Conservation (phyloP, 2,888 invertebrate species). For the Dichetophora obliterata region DNA sequence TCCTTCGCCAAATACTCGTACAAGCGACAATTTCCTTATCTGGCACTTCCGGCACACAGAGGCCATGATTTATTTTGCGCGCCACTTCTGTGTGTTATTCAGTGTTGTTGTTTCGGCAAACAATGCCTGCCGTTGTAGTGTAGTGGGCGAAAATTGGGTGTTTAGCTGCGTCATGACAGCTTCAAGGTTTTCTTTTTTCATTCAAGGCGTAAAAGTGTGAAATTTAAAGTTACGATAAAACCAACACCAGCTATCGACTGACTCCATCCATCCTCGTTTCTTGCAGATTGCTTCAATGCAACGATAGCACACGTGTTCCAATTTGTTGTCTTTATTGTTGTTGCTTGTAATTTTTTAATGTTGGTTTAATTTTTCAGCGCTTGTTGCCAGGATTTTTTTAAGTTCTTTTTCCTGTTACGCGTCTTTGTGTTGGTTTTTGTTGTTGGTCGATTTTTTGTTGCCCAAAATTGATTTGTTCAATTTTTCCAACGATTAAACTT, state of each 20-base stretch:
- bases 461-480: slow-evolving; percentile 70
- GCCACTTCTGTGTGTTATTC: slow-evolving; percentile 16
- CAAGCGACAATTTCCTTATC: slow-evolving; percentile 31
- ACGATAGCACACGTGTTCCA: slow-evolving; percentile 40
- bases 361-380: slow-evolving; percentile 57
- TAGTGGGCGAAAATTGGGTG: slow-evolving; percentile 7
- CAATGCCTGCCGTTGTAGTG: neutral
- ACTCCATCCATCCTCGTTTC: slow-evolving; percentile 31
- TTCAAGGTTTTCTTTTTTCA: slow-evolving; percentile 58
- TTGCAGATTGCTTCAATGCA: neutral
- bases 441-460: slow-evolving; percentile 54
- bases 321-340: slow-evolving; percentile 33
- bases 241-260: slow-evolving; percentile 37
- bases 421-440: neutral
- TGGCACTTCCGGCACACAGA: slow-evolving; percentile 16
- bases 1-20: slow-evolving; percentile 6
- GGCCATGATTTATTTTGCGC: slow-evolving; percentile 28
- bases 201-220: slow-evolving; percentile 42
- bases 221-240: slow-evolving; percentile 49
- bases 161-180: slow-evolving; percentile 52
- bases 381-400: slow-evolving; percentile 33
- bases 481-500: slow-evolving; percentile 70
- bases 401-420: neutral
- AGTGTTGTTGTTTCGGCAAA: slow-evolving; percentile 20
- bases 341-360: slow-evolving; percentile 43